Percentiles rank a stretch among this genome's conserved stretches.
phyloP scores from a whole-genome alignment of 2,113 vertebrate genomes.

The Oriolus oriolus region DNA sequence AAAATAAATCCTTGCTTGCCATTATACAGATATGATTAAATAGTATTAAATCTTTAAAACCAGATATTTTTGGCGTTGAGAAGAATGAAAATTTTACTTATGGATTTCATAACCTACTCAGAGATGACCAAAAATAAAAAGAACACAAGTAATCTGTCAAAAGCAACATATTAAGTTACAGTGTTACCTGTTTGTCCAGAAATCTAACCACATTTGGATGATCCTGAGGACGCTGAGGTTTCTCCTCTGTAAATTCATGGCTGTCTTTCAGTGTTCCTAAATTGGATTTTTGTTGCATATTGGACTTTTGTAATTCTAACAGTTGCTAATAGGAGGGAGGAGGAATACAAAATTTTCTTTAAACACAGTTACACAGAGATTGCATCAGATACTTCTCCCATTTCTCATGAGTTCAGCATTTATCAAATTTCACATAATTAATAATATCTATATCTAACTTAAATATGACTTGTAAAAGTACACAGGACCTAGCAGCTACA shows the following conservation, averaged over 20 bases:
- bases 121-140: neutral
- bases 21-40: neutral
- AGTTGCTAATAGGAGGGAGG: conserved; percentile 66
- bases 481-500: neutral
- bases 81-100: neutral
- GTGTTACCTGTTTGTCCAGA: conserved; percentile 82
- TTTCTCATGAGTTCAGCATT: neutral
- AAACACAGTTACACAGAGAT: neutral
- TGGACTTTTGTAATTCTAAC: conserved; percentile 73
- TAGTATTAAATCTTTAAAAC: neutral
- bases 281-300: conserved; percentile 71
- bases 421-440: neutral
- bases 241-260: conserved; percentile 65
- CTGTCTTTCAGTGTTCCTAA: conserved; percentile 72
- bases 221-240: conserved; percentile 58
- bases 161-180: neutral
- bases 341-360: neutral
- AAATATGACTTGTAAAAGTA: neutral
- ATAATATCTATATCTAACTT: neutral
- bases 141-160: neutral
- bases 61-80: neutral
- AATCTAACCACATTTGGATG: conserved; percentile 76
- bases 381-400: neutral
- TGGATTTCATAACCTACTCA: neutral
- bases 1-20: neutral